These are phyloP conservation scores for Corythaeola cristata DNA, from an alignment of 2,113 vertebrate genomes.

Conservation along the genomic window DNA sequence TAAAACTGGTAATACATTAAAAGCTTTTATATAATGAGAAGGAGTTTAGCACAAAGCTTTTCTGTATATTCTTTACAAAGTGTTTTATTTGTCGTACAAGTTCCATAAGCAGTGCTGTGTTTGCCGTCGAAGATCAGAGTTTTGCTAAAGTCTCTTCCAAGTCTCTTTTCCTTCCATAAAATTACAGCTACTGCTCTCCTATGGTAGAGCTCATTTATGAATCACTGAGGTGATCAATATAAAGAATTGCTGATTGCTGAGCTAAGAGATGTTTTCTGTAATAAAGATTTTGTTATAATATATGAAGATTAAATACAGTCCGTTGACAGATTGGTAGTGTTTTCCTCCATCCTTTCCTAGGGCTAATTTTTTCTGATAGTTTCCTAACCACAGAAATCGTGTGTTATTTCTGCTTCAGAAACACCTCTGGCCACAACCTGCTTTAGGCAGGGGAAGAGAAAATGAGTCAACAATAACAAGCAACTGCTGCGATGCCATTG, in stretches of 20 bases:
- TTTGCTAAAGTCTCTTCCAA: background rate
- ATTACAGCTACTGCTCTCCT: background rate
- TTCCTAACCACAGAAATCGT: background rate
- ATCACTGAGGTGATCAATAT: background rate
- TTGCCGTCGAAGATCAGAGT: background rate
- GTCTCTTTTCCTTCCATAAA: no score
- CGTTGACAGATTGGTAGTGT: background rate
- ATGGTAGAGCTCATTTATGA: background rate
- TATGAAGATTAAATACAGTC: background rate
- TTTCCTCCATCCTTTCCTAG: background rate
- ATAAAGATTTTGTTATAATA: background rate
- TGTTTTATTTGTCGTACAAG: background rate
- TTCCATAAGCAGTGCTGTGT: background rate
- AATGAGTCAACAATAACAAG: background rate
- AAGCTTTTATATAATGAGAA: constrained; percentile 26
- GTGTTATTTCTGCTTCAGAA: background rate
- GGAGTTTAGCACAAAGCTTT: background rate
- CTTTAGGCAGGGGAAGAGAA: background rate
- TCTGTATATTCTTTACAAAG: background rate
- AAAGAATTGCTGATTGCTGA: background rate
- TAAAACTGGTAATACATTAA: background rate
- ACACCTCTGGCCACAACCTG: background rate
- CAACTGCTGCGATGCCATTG: background rate
- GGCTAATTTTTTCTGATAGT: background rate
- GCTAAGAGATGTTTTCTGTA: background rate